A percentile compares a stretch with the other conserved stretches of the same genome.
These are phyloP conservation scores for Drosophila parvula DNA, from an alignment of 1,140 invertebrate species.

Conservation along the genomic window DNA sequence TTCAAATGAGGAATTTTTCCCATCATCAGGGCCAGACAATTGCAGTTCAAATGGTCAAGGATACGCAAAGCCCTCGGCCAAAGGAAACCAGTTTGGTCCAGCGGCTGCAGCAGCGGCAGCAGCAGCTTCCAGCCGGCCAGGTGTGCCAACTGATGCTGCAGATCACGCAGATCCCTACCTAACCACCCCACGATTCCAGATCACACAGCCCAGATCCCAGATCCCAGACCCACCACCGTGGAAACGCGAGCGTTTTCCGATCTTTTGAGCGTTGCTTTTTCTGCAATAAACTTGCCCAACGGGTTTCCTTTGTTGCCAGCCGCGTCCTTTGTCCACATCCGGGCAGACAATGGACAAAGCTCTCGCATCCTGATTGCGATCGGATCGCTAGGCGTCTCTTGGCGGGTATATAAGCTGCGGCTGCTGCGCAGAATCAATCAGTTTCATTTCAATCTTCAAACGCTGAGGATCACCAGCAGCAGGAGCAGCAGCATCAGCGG, in stretches of 20 bases:
- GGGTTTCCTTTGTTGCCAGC: slow-evolving; percentile 71
- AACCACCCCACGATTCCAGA: slow-evolving; percentile 50
- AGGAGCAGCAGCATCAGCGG: slow-evolving; percentile 52
- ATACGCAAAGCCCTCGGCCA: slow-evolving; percentile 52
- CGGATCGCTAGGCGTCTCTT: slow-evolving; percentile 45
- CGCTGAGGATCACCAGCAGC: slow-evolving; percentile 74
- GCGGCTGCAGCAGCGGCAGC: slow-evolving; percentile 49
- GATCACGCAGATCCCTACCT: slow-evolving; percentile 21
- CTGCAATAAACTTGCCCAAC: slow-evolving; percentile 80
- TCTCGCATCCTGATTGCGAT: slow-evolving; percentile 67
- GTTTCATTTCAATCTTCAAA: slow-evolving; percentile 83
- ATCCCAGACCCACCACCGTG: slow-evolving; percentile 64
- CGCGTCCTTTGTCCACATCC: slow-evolving; percentile 66
- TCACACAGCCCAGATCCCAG: slow-evolving; percentile 3
- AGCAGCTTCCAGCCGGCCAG: slow-evolving; percentile 66
- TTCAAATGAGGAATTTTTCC: slow-evolving; percentile 67
- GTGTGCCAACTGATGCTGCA: slow-evolving; percentile 64
- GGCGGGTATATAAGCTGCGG: slow-evolving; percentile 69
- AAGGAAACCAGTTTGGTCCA: slow-evolving; percentile 65
- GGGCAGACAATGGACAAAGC: slow-evolving; percentile 76
- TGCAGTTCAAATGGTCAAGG: slow-evolving; percentile 83
- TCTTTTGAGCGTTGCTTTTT: slow-evolving; percentile 67
- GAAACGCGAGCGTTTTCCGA: slow-evolving; percentile 66
- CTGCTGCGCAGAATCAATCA: slow-evolving; percentile 83
- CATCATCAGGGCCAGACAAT: slow-evolving; percentile 67